These are phyloP conservation scores for Phytoseiulus persimilis DNA, from an alignment of 2,888 invertebrate species.

Conservation along the genomic window DNA sequence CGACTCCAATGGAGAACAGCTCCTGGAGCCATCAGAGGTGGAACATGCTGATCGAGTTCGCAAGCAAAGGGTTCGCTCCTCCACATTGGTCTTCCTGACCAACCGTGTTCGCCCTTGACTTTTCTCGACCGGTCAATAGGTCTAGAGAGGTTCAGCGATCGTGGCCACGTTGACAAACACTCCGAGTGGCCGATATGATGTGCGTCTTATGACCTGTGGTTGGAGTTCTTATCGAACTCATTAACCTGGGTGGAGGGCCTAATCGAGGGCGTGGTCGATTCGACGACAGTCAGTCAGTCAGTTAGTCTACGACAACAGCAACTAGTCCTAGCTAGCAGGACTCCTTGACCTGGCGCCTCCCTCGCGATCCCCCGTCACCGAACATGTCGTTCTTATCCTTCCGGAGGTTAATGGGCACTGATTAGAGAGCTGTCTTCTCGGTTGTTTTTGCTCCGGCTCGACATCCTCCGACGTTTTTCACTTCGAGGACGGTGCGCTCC, in stretches of 20 bases:
- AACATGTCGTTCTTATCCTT: background rate
- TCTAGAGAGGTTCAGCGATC: background rate
- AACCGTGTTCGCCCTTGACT: background rate
- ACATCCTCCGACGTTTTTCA: background rate
- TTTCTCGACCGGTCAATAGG: background rate
- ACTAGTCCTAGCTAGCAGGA: background rate
- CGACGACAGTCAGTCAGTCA: constrained; percentile 5
- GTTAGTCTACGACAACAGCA: background rate
- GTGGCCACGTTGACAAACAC: background rate
- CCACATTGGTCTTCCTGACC: background rate
- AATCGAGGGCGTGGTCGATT: background rate
- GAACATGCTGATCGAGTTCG: too few species aligned
- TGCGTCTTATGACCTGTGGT: background rate
- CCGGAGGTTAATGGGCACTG: background rate
- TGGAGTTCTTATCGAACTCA: background rate
- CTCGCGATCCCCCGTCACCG: background rate
- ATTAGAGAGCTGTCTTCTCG: background rate
- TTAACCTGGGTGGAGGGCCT: constrained; percentile 5
- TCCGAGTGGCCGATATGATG: background rate
- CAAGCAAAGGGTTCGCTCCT: background rate
- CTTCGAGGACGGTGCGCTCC: background rate
- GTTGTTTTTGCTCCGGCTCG: background rate
- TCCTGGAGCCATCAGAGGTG: too few species aligned
- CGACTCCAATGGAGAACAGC: too few species aligned
- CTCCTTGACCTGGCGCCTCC: background rate